Evolutionary conservation across 2,888 invertebrate genomes (phyloP).

Genomic region (Hypena proboscidalis): DNA sequence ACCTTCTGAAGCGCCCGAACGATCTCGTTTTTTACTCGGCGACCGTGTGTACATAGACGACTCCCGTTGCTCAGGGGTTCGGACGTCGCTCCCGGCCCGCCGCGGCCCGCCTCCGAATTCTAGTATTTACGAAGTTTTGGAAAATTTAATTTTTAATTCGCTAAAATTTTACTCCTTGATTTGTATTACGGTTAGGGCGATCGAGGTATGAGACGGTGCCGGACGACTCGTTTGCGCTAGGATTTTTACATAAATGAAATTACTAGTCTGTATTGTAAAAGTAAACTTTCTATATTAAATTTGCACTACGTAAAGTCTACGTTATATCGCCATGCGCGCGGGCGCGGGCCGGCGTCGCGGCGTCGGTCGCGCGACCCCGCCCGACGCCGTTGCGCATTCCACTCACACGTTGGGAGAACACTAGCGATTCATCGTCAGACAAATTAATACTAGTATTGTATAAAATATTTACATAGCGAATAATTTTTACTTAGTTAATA

Average conservation of each 20-base stretch:
- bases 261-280: conserved; percentile 82
- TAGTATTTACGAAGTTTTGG: conserved; percentile 84
- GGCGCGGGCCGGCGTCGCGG: conserved; percentile 81
- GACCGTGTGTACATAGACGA: conserved; percentile 78
- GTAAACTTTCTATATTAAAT: conserved; percentile 82
- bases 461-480: conserved; percentile 85
- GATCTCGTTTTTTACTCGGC: conserved; percentile 69
- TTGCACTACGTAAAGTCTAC: conserved; percentile 79
- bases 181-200: conserved; percentile 82
- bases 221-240: conserved; percentile 83
- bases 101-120: conserved; percentile 77
- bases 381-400: conserved; percentile 69
- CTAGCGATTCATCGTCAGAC: conserved; percentile 80
- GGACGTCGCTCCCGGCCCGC: conserved; percentile 65
- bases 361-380: conserved; percentile 34
- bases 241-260: conserved; percentile 83
- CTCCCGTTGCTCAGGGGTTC: conserved; percentile 77
- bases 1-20: conserved; percentile 47
- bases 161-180: conserved; percentile 85
- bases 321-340: conserved; percentile 69
- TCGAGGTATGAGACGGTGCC: conserved; percentile 81
- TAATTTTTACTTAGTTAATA: conserved; percentile 85
- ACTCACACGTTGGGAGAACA: conserved; percentile 77
- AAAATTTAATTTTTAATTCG: conserved; percentile 85
- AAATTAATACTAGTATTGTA: conserved; percentile 83